Base-by-base conservation (phyloP, 2,113 vertebrate genomes). In the Sclerurus mexicanus region DNA sequence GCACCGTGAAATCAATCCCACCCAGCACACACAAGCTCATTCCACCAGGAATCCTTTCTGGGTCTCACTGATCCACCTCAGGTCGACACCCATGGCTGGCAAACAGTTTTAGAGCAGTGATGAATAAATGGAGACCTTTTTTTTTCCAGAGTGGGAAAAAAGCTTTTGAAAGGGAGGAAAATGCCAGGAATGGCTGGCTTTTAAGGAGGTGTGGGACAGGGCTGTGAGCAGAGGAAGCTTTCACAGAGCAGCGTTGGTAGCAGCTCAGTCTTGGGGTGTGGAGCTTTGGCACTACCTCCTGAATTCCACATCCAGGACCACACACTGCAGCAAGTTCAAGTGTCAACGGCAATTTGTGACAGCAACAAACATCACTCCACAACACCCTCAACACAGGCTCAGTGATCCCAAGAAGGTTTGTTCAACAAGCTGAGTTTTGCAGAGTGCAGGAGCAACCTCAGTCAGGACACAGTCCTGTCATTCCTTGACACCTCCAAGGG, bases 171-270 rank as follows among this genome's bases (percentile, higher is more conserved):
- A 87, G 49, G 27, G 87, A 95, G 90, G 47, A 66, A n/a, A 82
- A 72, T 5, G 7, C 39, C 66, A 47, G 81, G 42, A 63, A 46
- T 37, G 37, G 11, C 18, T 53, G 49, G 2, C 16, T 35, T 93
- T 40, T 62, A 24, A 59, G 72, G 88, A 68, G 58, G 35, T 40
- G 58, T 35, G 79, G 75, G 52, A 44, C n/a, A 49, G 2, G 7
- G 18, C 35, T 23, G 56, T 4, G 75, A 49, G 64, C 50, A 1
- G 4, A 74, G 84, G 71, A 55, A 60, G 40, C 46, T 14, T 1
- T 5, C 18, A 1, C 7, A 2, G 63, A 44, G 19, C 60, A 33
- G 40, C 1, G 0, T 0, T 6, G n/a, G 59, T 8, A 50, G 33
- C 21, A 31, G 9, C 74, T 20, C 13, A 0, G 72, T 8, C 35